phyloP scores from a whole-genome alignment of 2,797 vertebrate species.

The Eulemur rubriventer region DNA sequence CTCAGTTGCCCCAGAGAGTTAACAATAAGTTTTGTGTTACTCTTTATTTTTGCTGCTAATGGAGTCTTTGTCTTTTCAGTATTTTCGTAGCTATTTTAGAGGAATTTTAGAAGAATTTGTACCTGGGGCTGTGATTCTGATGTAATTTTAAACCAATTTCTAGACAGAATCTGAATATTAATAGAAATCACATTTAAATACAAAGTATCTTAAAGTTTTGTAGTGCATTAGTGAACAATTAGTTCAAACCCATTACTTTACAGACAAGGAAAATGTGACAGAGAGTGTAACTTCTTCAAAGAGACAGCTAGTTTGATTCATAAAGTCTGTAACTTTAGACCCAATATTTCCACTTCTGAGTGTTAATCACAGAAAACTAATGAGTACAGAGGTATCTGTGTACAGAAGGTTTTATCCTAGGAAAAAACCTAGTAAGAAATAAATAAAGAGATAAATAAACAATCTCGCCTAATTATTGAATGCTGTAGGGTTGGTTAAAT shows the following conservation, averaged over 20 bases:
- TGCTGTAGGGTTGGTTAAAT: neutral
- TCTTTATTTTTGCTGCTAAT: neutral
- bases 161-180: neutral
- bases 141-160: neutral
- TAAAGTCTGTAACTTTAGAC: neutral
- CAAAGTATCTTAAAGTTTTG: neutral
- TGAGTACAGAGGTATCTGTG: neutral
- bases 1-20: neutral
- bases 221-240: neutral
- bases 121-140: neutral
- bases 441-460: neutral
- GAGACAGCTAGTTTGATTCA: neutral
- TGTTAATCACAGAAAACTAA: neutral
- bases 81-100: neutral
- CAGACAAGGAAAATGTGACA: neutral
- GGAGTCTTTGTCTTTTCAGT: neutral
- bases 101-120: neutral
- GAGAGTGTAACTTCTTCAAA: neutral
- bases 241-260: neutral
- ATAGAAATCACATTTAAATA: neutral
- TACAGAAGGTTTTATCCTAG: neutral
- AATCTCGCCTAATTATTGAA: neutral
- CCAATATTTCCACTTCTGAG: neutral
- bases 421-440: neutral
- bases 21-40: neutral